phyloP scores from a whole-genome alignment of 1,140 invertebrate species.

The Brachionus manjavacas region DNA sequence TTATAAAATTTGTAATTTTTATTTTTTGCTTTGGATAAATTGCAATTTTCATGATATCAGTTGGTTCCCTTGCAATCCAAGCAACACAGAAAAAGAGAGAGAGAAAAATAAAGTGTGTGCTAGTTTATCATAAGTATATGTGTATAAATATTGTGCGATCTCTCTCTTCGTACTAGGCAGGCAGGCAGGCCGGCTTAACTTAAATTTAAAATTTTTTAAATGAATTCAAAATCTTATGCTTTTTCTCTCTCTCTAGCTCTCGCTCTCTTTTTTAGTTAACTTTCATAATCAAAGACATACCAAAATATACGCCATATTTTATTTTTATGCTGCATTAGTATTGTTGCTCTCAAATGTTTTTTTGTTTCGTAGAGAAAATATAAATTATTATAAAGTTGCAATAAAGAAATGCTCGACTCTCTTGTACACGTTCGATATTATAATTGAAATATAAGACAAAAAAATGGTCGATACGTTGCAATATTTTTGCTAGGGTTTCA shows the following conservation, averaged over 20 bases:
- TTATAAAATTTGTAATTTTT: conserved; percentile 7
- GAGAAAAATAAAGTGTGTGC: background rate
- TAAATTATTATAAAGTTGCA: background rate
- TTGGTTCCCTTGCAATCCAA: background rate
- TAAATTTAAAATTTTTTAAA: background rate
- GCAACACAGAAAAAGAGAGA: background rate
- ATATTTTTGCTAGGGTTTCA: background rate
- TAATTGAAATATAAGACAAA: background rate
- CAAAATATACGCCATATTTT: conserved; percentile 39
- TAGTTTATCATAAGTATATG: background rate
- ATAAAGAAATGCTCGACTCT: background rate
- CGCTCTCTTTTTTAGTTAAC: background rate
- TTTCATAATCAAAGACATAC: conserved; percentile 27
- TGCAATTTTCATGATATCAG: background rate
- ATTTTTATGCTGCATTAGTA: background rate
- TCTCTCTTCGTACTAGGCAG: background rate
- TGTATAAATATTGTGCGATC: background rate
- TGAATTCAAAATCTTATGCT: conserved; percentile 10
- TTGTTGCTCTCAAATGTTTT: background rate
- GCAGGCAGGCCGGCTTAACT: background rate
- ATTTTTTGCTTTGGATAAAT: background rate
- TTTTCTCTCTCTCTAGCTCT: background rate
- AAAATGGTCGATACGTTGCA: background rate
- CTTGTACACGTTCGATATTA: background rate
- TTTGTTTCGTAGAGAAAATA: background rate